Evolutionary conservation across 1,140 invertebrate species (phyloP), one percentile per base, ranked within the genome.

Genomic region (Bombus confusus): DNA sequence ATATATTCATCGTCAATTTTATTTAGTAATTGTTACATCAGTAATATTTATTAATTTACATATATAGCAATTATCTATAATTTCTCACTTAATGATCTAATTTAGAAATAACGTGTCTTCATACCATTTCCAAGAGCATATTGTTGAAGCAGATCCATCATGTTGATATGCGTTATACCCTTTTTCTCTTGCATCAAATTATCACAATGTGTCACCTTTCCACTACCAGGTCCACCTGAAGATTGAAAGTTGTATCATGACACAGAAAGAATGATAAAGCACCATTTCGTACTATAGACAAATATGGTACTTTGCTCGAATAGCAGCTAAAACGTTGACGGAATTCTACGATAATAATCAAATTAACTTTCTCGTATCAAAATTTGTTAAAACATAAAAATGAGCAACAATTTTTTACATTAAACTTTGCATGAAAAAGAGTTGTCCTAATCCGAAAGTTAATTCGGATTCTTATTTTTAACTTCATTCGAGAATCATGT

Each of bases 191-290:
- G 97, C 96, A 97, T 98, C 80, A 98, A 95, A 91, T 97, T 98
- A 93, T 98, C 98, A 94, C 98, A 98, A 95, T 98, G 98, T 91
- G 98, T 98, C 96, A 98, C 98, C 96, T 98, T 98, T 68, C 98
- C 98, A 93, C 98, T 98, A 88, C 98, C 98, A 74, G 98, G 98
- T 82, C 98, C 98, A 89, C 98, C 97, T 98, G 92, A 28, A 80
- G 82, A 85, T 73, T 62, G 0, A 8, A 77, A 72, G 10, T 52
- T 28, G n/a, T n/a, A 47, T 22, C 13, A 4, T 18, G n/a, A 37
- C 37, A 22, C 12, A 37, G 37, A 68, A 39, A 25, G 3, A 37
- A 37, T 18, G 15, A 34, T 34, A 34, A 66, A 66, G 2, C 6
- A 66, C 15, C 31, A 66, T 66, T 34, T 34, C 15, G 15, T 8